phyloP scores from a whole-genome alignment of 2,797 vertebrate genomes.

The Catharus ustulatus region DNA sequence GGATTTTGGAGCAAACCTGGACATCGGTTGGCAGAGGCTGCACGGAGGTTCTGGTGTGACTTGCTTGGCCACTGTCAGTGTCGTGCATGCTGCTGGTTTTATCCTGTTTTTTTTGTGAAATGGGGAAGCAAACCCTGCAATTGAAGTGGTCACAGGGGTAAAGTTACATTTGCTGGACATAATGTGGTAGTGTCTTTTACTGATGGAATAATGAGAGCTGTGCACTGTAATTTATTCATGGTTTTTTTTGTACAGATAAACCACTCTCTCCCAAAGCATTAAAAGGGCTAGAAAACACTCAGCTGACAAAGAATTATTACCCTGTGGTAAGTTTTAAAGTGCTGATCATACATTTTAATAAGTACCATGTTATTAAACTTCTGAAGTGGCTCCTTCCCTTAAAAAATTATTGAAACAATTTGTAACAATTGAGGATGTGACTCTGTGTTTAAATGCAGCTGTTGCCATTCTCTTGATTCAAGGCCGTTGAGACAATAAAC shows the following conservation, averaged over 20 bases:
- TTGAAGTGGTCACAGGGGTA: background rate
- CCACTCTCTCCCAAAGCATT: slow-evolving; percentile 90
- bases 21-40: background rate
- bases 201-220: background rate
- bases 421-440: background rate
- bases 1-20: background rate
- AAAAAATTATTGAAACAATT: slow-evolving; percentile 24
- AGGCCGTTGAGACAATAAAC: background rate
- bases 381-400: slow-evolving; percentile 18
- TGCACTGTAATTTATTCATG: slow-evolving; percentile 19
- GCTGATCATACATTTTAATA: slow-evolving; percentile 42
- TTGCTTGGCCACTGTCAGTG: rapidly evolving
- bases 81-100: rapidly evolving
- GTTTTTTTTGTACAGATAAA: slow-evolving; percentile 82
- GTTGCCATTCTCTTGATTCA: slow-evolving; percentile 9
- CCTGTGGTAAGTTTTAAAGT: slow-evolving; percentile 85
- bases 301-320: slow-evolving; percentile 97
- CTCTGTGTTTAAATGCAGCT: slow-evolving; percentile 16
- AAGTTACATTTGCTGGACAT: background rate
- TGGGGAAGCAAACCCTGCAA: background rate
- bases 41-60: rapidly evolving
- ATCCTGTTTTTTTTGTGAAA: background rate
- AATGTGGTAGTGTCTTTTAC: background rate
- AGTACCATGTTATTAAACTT: slow-evolving; percentile 28
- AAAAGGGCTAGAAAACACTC: slow-evolving; percentile 84